These are phyloP conservation scores for Pantala flavescens DNA, from an alignment of 1,140 invertebrate genomes.

Conservation along the genomic window DNA sequence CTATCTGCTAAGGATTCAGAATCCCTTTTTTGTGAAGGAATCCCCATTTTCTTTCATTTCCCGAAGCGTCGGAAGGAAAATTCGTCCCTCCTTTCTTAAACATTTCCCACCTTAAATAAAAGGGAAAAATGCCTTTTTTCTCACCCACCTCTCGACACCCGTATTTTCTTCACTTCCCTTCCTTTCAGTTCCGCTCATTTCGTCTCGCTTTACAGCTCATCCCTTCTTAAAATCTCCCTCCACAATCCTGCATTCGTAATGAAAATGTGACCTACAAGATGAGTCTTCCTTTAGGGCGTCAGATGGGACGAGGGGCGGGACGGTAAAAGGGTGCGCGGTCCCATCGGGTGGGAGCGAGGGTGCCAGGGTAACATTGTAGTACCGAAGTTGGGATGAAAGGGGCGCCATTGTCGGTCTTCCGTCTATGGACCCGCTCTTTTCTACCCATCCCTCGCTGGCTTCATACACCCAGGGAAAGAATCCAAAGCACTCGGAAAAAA, in stretches of 20 bases:
- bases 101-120: too few species aligned
- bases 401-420: background rate
- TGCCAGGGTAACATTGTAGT: background rate
- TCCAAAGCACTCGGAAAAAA: background rate
- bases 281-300: too few species aligned
- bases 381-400: background rate
- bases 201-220: background rate
- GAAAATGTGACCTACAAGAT: slow-evolving; percentile 1
- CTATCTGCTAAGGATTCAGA: too few species aligned
- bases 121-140: too few species aligned
- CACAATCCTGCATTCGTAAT: background rate
- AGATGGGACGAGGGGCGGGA: too few species aligned
- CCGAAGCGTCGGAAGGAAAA: too few species aligned
- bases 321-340: background rate
- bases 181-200: background rate
- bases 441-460: background rate
- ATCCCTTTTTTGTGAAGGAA: too few species aligned
- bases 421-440: background rate
- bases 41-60: too few species aligned
- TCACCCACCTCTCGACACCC: too few species aligned
- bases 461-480: background rate
- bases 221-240: background rate
- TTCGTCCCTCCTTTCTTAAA: too few species aligned
- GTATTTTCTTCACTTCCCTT: background rate
- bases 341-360: background rate